Conservation (phyloP, 2,113 vertebrate genomes). For the Nymphicus hollandicus region DNA sequence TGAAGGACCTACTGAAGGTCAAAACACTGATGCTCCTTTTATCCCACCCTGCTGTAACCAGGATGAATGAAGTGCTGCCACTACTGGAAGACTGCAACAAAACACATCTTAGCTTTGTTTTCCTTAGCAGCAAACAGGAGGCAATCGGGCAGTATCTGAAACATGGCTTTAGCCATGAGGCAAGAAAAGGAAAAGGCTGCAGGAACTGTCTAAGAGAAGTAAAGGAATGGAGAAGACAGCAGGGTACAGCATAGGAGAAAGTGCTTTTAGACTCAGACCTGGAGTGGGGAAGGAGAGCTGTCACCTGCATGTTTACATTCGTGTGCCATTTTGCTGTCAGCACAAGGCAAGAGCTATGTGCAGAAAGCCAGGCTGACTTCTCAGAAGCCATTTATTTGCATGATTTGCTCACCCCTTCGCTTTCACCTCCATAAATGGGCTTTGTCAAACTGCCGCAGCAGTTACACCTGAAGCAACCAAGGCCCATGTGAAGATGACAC, state of each 20-base stretch:
- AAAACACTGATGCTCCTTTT: not conserved
- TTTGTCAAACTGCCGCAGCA: not conserved
- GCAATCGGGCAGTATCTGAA: not conserved
- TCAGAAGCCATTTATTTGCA: not conserved
- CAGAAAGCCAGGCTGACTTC: not conserved
- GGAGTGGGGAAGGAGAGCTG: not conserved
- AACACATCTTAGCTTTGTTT: not conserved
- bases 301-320: not conserved
- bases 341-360: not conserved
- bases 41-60: not conserved
- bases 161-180: not conserved
- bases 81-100: not conserved
- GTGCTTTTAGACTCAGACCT: not conserved
- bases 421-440: not conserved
- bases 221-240: not conserved
- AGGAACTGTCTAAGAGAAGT: not conserved
- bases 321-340: not conserved
- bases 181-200: not conserved
- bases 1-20: not conserved
- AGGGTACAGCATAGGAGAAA: not conserved
- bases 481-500: no score
- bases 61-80: not conserved
- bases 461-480: accelerated
- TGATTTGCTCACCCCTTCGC: not conserved
- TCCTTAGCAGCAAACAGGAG: not conserved